phyloP scores from a whole-genome alignment of 1,140 invertebrate genomes.

The Magallana ariakensis region DNA sequence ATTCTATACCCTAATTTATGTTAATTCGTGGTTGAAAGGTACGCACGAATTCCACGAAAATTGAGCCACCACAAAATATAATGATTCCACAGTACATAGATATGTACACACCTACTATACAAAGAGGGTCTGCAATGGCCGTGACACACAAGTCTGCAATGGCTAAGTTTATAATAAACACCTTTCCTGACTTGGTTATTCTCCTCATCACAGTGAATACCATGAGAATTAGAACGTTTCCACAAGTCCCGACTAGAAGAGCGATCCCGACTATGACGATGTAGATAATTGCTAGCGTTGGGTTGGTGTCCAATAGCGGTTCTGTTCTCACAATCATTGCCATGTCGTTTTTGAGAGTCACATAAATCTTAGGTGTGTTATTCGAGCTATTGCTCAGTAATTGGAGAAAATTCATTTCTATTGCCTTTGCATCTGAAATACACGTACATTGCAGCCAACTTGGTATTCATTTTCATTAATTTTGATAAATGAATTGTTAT shows the following conservation, averaged over 20 bases:
- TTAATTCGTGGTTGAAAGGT: too few relatives aligned
- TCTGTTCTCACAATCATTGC: background rate
- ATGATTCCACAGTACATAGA: too few relatives aligned
- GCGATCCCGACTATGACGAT: slow-evolving; percentile 60
- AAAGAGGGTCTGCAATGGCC: slow-evolving; percentile 74
- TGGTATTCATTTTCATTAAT: too few relatives aligned
- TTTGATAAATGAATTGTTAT: too few relatives aligned
- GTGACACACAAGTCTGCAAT: slow-evolving; percentile 75
- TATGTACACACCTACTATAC: slow-evolving; percentile 71
- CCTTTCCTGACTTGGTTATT: slow-evolving; percentile 68
- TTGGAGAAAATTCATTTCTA: too few relatives aligned
- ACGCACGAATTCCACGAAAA: too few relatives aligned
- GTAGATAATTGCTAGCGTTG: slow-evolving; percentile 67
- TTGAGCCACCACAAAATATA: too few relatives aligned
- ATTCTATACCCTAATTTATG: too few relatives aligned
- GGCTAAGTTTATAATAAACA: slow-evolving; percentile 76
- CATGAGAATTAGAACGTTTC: slow-evolving; percentile 69
- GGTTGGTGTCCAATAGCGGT: slow-evolving; percentile 61
- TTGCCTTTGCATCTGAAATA: too few relatives aligned
- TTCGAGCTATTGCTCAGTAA: background rate
- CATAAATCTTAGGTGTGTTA: background rate
- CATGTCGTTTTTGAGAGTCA: background rate
- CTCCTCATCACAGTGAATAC: slow-evolving; percentile 53
- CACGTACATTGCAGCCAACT: too few relatives aligned
- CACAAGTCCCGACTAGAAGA: slow-evolving; percentile 62